Evolutionary conservation across 2,888 invertebrate species (phyloP).

Genomic region (Megastigmus dorsalis): DNA sequence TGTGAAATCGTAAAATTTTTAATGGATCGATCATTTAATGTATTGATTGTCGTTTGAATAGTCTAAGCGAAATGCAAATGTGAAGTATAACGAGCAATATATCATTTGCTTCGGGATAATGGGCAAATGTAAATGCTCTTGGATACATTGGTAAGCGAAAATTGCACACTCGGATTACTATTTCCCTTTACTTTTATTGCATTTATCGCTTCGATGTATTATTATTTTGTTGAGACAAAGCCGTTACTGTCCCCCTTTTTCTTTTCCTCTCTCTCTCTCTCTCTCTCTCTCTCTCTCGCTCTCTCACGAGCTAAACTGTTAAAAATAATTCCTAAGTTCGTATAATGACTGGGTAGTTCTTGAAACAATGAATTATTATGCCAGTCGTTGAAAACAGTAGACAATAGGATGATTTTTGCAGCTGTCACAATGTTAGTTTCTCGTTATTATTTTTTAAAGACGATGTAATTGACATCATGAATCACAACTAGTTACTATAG

Average conservation of each 20-base stretch:
- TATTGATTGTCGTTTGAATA: background rate
- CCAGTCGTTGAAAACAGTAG: slow-evolving; percentile 34
- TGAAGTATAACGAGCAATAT: background rate
- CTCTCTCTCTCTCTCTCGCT: too few relatives aligned
- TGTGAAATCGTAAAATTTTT: too few relatives aligned
- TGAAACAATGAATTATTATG: slow-evolving; percentile 48
- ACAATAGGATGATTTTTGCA: slow-evolving; percentile 43
- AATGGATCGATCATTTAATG: background rate
- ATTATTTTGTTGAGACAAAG: slow-evolving; percentile 23
- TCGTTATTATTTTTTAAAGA: background rate
- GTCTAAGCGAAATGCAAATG: background rate
- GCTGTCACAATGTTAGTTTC: slow-evolving; percentile 12
- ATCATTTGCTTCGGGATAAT: too few relatives aligned
- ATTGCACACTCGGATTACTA: background rate
- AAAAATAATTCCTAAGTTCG: slow-evolving; percentile 38
- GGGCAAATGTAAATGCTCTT: too few relatives aligned
- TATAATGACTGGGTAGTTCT: slow-evolving; percentile 39
- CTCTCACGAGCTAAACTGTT: background rate
- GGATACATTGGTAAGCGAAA: background rate
- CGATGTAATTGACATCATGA: slow-evolving; percentile 23
- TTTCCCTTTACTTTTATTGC: background rate
- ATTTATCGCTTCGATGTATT: slow-evolving; percentile 4
- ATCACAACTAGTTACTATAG: slow-evolving; percentile 17
- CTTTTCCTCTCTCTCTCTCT: too few relatives aligned
- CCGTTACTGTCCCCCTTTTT: slow-evolving; percentile 26